Base-by-base conservation (phyloP, 1,140 invertebrate species). In the Ips typographus region DNA sequence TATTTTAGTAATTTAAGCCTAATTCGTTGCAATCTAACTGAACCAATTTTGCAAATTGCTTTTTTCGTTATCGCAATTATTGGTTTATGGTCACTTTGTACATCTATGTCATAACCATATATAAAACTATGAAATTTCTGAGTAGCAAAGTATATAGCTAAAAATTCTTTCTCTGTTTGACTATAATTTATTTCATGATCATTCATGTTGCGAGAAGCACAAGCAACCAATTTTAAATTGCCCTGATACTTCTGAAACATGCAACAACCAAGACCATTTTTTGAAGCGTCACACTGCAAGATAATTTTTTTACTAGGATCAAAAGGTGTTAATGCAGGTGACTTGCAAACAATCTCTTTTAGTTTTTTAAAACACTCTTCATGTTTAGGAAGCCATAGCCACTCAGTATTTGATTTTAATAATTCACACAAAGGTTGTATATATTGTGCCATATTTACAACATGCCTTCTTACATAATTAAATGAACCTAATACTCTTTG, bases 91-190 rank as follows among this genome's bases (percentile, higher is more conserved):
- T 49, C 22, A 49, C 7, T 49, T 22, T 49, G 44, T 8, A 49
- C 3, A 6, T 49, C 44, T 6, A 6, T 22, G 7, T 49, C 6
- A 49, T 49, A 49, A 49, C 22, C 22, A 22, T 49, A 49, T 2
- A 49, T 49, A 49, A 49, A 49, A 49, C 22, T 22, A 49, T 8
- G 44, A 49, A 49, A 49, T 49, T 49, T 49, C 44, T 49, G 44
- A 8, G 44, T 44, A 5, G 8, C 0, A 44, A 44, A 44, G 8
- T 49, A 49, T 8, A 49, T 49, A 8, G 22, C 44, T 22, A 49
- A 49, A 49, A 49, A 49, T 3, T 49, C 44, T 3, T 49, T 49
- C 44, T 49, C 44, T 8, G 2, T 49, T 22, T 22, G 44, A 49
- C 6, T 49, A 49, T 49, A 49, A 49, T 49, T 49, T 49, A 3